Evolutionary conservation across 2,888 invertebrate genomes (phyloP).

Genomic region (Pterostichus niger): DNA sequence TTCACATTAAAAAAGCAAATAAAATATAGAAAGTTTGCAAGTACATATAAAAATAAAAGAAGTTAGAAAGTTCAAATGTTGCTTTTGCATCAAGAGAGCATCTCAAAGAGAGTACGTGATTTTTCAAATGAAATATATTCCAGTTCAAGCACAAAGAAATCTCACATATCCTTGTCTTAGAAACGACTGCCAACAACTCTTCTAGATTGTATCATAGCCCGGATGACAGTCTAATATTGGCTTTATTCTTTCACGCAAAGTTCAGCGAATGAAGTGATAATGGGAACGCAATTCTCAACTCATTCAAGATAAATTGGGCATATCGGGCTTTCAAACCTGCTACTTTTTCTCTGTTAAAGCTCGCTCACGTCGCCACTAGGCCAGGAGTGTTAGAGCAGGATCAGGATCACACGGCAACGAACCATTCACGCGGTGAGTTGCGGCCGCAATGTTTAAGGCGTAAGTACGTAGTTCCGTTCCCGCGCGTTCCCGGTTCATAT

Average conservation of each 20-base stretch:
- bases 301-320: constrained; percentile 65
- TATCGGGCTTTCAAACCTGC: constrained; percentile 59
- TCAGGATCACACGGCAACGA: not conserved
- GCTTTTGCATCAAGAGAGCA: constrained; percentile 8
- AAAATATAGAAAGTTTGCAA: constrained; percentile 5
- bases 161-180: constrained; percentile 65
- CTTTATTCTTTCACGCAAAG: constrained; percentile 65
- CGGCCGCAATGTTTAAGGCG: not conserved
- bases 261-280: constrained; percentile 66
- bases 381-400: not conserved
- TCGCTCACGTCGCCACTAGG: constrained; percentile 10
- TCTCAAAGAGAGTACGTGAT: constrained; percentile 58
- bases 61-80: not conserved
- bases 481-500: constrained; percentile 33
- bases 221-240: constrained; percentile 67
- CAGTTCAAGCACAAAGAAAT: constrained; percentile 62
- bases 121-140: constrained; percentile 65
- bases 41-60: constrained; percentile 22
- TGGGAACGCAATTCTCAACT: constrained; percentile 65
- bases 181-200: constrained; percentile 64
- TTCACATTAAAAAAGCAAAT: not conserved
- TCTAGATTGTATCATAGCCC: constrained; percentile 65
- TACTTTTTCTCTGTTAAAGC: constrained; percentile 58
- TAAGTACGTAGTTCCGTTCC: constrained; percentile 39
- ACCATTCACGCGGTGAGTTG: not conserved